These are phyloP conservation scores for Rhingia campestris DNA, from an alignment of 2,888 invertebrate species.

Conservation along the genomic window DNA sequence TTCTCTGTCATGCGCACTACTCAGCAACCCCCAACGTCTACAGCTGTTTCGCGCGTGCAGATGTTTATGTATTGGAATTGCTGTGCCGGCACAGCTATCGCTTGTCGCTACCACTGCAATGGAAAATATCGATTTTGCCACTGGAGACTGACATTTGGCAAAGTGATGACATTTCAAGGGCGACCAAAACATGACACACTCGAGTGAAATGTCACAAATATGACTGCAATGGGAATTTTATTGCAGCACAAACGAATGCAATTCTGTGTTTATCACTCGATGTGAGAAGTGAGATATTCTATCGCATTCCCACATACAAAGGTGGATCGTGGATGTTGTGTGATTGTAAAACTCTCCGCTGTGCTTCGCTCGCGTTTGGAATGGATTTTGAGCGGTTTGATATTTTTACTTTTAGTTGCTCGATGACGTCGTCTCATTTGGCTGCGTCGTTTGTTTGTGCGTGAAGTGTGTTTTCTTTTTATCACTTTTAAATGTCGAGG, in stretches of 20 bases:
- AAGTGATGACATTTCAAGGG: constrained; percentile 2
- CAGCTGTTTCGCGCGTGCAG: constrained; percentile 13
- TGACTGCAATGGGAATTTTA: background rate
- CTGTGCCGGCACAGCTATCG: background rate
- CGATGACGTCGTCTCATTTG: constrained; percentile 46
- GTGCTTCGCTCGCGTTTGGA: background rate
- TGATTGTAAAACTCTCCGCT: constrained; percentile 1
- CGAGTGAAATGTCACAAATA: background rate
- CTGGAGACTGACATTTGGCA: constrained; percentile 6
- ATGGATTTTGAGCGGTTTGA: constrained; percentile 1
- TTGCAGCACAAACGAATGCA: too few species aligned
- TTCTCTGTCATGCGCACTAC: constrained; percentile 36
- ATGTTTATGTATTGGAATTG: constrained; percentile 1
- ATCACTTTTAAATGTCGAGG: constrained; percentile 31
- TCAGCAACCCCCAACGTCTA: background rate
- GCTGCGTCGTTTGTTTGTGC: constrained; percentile 13
- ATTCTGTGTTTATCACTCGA: too few species aligned
- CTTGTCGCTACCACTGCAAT: constrained; percentile 4
- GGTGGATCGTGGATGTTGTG: background rate
- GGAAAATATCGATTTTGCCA: constrained; percentile 4
- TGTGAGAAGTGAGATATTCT: too few species aligned
- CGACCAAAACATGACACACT: constrained; percentile 4
- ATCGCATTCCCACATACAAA: background rate
- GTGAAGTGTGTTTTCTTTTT: background rate
- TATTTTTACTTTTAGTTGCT: constrained; percentile 64